A percentile compares a stretch with the other conserved stretches of the same genome.
Conservation (phyloP, 2,888 invertebrate genomes). For the Drosophila kokeensis region DNA sequence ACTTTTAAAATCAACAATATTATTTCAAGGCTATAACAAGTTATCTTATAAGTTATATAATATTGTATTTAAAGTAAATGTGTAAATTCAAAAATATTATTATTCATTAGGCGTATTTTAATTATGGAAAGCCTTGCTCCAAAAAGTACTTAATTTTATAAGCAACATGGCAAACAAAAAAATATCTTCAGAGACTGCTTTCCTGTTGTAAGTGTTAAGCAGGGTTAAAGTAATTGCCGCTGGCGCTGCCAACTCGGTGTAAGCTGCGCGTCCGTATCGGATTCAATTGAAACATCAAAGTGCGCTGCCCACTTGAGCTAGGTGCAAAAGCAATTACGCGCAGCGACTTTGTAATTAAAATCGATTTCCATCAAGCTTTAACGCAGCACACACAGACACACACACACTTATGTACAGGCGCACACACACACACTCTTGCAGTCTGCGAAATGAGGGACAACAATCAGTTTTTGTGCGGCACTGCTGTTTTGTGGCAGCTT, state of each 20-base stretch:
- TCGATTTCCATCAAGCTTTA: slow-evolving; percentile 75
- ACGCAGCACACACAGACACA: slow-evolving; percentile 19
- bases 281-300: slow-evolving; percentile 60
- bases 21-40: background rate
- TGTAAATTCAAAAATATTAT: background rate
- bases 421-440: slow-evolving; percentile 4
- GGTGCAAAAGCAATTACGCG: slow-evolving; percentile 78
- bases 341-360: slow-evolving; percentile 80
- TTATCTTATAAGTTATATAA: background rate
- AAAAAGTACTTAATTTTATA: background rate
- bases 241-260: slow-evolving; percentile 41
- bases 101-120: background rate
- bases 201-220: background rate
- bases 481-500: slow-evolving; percentile 69
- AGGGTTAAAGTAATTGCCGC: slow-evolving; percentile 38
- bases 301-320: slow-evolving; percentile 68
- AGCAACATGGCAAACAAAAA: too few species aligned
- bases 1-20: background rate
- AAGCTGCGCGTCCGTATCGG: slow-evolving; percentile 32
- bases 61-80: background rate
- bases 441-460: slow-evolving; percentile 34
- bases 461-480: slow-evolving; percentile 65
- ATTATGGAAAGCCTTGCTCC: background rate
- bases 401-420: background rate
- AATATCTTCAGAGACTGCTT: background rate